A percentile compares a stretch with the other conserved stretches of the same genome.
Conservation (phyloP, 2,797 vertebrate species). For the Brachymystax lenok region DNA sequence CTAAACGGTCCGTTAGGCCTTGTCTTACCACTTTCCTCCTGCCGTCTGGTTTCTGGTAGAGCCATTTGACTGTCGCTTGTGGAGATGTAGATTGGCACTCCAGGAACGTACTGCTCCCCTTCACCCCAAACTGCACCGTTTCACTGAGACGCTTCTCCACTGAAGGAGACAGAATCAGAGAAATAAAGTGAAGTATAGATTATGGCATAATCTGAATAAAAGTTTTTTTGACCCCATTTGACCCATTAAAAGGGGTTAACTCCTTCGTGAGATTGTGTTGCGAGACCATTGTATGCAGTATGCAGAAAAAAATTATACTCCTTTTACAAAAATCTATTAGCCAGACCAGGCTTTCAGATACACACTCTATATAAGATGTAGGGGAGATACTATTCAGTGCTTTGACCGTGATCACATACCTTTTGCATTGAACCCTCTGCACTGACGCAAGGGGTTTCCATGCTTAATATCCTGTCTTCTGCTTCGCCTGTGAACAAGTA, state of each 20-base stretch:
- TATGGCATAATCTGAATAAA: too few relatives aligned
- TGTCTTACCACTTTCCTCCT: constrained; percentile 66
- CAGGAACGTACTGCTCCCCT: constrained; percentile 73
- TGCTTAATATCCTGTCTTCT: constrained; percentile 76
- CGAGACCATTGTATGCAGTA: too few relatives aligned
- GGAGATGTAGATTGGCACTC: constrained; percentile 74
- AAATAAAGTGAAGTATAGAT: background rate
- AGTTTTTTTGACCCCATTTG: too few relatives aligned
- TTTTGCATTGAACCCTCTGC: constrained; percentile 73
- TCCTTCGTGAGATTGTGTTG: too few relatives aligned
- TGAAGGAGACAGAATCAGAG: constrained; percentile 28
- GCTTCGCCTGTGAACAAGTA: constrained; percentile 63
- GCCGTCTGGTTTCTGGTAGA: constrained; percentile 63
- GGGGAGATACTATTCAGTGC: background rate
- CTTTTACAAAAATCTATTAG: too few relatives aligned
- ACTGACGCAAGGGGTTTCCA: constrained; percentile 73
- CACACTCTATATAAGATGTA: background rate
- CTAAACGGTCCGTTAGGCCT: background rate
- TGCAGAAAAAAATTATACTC: background rate
- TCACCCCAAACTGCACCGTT: constrained; percentile 73
- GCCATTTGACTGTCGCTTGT: constrained; percentile 70
- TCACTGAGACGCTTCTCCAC: constrained; percentile 69
- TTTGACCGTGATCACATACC: constrained; percentile 40
- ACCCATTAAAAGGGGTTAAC: too few relatives aligned
- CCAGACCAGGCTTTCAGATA: too few relatives aligned